Percentiles rank a stretch among this genome's conserved stretches.
Conservation (phyloP, 92 coral and sea anemone genomes). For the Nematostella vectensis region DNA sequence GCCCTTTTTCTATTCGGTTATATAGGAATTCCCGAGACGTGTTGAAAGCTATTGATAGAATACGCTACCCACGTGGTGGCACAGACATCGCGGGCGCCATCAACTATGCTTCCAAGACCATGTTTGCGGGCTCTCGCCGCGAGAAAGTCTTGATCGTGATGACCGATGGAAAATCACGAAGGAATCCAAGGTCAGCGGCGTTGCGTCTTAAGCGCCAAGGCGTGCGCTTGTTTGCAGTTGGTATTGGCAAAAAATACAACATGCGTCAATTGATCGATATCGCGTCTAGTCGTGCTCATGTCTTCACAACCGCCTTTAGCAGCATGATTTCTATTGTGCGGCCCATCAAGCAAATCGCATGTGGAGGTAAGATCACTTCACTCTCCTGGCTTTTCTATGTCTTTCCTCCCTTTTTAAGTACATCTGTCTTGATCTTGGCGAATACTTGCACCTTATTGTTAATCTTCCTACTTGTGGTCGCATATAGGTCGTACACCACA, state of each 20-base stretch:
- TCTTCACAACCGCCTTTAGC: slow-evolving; percentile 39
- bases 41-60: slow-evolving; percentile 31
- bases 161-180: slow-evolving; percentile 64
- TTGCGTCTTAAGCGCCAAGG: slow-evolving; percentile 39
- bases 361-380: slow-evolving; percentile 42
- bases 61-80: slow-evolving; percentile 66
- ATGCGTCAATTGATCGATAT: slow-evolving; percentile 40
- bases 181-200: slow-evolving; percentile 48
- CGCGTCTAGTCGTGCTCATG: slow-evolving; percentile 38
- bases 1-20: too few relatives aligned
- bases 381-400: neutral
- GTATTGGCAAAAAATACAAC: slow-evolving; percentile 52
- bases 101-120: slow-evolving; percentile 21
- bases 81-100: slow-evolving; percentile 50
- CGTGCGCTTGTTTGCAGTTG: slow-evolving; percentile 35
- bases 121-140: slow-evolving; percentile 30
- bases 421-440: too few relatives aligned
- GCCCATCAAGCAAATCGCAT: slow-evolving; percentile 37
- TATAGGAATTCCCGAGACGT: too few relatives aligned
- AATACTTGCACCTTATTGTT: too few relatives aligned
- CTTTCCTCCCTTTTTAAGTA: too few relatives aligned
- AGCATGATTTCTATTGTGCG: slow-evolving; percentile 38
- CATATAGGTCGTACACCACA: neutral
- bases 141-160: slow-evolving; percentile 49
- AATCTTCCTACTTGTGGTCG: too few relatives aligned